Evolutionary conservation across 2,888 invertebrate species (phyloP).

Genomic region (Drosophila barbarae): DNA sequence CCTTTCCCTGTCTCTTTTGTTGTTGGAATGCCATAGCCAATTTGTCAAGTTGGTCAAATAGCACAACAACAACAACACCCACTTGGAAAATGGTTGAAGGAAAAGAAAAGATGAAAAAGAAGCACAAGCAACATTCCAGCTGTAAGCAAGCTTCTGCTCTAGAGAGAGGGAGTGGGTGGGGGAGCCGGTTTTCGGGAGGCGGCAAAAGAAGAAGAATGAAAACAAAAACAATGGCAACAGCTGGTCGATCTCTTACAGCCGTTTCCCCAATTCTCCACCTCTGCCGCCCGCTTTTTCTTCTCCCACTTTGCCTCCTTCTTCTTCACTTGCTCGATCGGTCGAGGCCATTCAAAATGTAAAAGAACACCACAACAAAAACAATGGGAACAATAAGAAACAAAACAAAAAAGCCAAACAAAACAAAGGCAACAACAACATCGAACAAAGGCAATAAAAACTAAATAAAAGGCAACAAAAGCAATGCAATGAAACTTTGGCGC

Average conservation of each 20-base stretch:
- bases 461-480: conserved; percentile 29
- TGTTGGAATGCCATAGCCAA: conserved; percentile 27
- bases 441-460: conserved; percentile 29
- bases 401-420: conserved; percentile 21
- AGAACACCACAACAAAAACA: conserved; percentile 42
- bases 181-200: conserved; percentile 27
- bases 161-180: background rate
- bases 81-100: background rate
- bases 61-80: background rate
- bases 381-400: conserved; percentile 26
- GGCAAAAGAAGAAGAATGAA: conserved; percentile 22
- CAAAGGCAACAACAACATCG: background rate
- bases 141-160: background rate
- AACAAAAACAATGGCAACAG: conserved; percentile 42
- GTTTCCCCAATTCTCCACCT: conserved; percentile 3
- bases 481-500: conserved; percentile 44
- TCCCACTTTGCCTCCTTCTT: background rate
- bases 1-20: background rate
- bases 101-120: conserved; percentile 8
- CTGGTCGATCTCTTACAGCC: conserved; percentile 32
- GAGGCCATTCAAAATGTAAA: conserved; percentile 53
- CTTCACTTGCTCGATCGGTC: conserved; percentile 53
- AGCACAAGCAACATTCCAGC: conserved; percentile 14
- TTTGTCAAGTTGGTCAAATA: conserved; percentile 36
- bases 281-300: background rate